phyloP scores from a whole-genome alignment of 2,888 invertebrate species.

The Campoletis raptor region DNA sequence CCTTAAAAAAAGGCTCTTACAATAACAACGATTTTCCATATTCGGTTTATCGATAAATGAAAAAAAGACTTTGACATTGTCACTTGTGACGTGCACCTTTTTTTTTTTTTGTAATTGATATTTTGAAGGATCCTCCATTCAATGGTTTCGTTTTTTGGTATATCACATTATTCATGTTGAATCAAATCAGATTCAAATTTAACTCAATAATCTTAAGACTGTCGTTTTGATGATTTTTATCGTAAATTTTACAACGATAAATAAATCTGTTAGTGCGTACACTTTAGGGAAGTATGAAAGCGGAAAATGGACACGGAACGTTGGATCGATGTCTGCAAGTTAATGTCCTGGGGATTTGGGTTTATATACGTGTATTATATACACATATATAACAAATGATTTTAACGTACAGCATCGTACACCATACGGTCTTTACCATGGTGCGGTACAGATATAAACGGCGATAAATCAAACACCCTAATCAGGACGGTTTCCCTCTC shows the following conservation, averaged over 20 bases:
- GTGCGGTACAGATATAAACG: conserved; percentile 72
- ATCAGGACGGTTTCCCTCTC: conserved; percentile 78
- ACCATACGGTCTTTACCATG: conserved; percentile 50
- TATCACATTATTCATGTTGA: no score
- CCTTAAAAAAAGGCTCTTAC: no score
- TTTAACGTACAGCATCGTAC: conserved; percentile 31
- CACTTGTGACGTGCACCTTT: no score
- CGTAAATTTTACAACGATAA: background rate
- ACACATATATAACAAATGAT: conserved; percentile 25
- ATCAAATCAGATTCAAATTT: background rate
- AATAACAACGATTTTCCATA: no score
- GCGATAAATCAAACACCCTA: conserved; percentile 79
- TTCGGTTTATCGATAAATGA: no score
- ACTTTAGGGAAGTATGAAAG: conserved; percentile 47
- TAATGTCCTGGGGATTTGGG: conserved; percentile 43
- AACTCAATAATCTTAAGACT: background rate
- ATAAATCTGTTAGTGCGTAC: background rate
- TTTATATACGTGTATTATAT: conserved; percentile 33
- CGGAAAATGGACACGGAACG: conserved; percentile 51
- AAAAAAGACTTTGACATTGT: no score
- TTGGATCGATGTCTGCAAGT: conserved; percentile 53
- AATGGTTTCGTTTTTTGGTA: no score
- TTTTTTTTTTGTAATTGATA: no score
- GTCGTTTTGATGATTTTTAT: background rate
- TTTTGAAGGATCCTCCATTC: no score